phyloP scores from a whole-genome alignment of 1,140 invertebrate species.

The Cotesia glomerata region DNA sequence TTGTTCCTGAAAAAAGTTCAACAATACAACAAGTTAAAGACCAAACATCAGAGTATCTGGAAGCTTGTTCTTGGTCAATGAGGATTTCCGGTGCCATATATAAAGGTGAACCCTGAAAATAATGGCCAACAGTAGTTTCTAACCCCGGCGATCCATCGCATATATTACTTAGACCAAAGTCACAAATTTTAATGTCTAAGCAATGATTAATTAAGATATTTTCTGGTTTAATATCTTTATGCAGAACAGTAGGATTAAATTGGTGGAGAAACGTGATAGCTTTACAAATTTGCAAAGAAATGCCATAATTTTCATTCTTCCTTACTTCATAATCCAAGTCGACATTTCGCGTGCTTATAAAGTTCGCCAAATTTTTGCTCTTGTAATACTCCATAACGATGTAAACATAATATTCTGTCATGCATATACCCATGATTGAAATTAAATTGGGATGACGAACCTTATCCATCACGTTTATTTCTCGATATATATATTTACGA shows the following conservation, averaged over 20 bases:
- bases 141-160: not conserved
- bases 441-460: slow-evolving; percentile 4
- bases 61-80: not conserved
- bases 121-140: slow-evolving; percentile 1
- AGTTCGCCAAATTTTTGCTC: not conserved
- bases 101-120: slow-evolving; percentile 1
- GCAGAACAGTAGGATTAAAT: not conserved
- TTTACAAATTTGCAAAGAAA: slow-evolving; percentile 8
- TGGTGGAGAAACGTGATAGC: slow-evolving; percentile 13
- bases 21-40: slow-evolving; percentile 6
- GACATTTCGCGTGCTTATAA: not conserved
- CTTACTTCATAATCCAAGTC: not conserved
- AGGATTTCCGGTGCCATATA: slow-evolving; percentile 21
- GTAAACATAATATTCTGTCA: not conserved
- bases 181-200: slow-evolving; percentile 6
- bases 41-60: slow-evolving; percentile 14
- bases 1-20: slow-evolving; percentile 6
- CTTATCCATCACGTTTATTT: not conserved
- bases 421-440: not conserved
- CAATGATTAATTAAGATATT: slow-evolving; percentile 14
- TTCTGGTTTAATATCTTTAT: slow-evolving; percentile 22
- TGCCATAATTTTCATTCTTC: not conserved
- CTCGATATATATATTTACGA: not conserved
- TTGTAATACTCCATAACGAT: slow-evolving; percentile 20
- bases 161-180: slow-evolving; percentile 14